A percentile compares a stretch with the other conserved stretches of the same genome.
phyloP scores from a whole-genome alignment of 2,888 invertebrate genomes.

The Apotomis capreana region DNA sequence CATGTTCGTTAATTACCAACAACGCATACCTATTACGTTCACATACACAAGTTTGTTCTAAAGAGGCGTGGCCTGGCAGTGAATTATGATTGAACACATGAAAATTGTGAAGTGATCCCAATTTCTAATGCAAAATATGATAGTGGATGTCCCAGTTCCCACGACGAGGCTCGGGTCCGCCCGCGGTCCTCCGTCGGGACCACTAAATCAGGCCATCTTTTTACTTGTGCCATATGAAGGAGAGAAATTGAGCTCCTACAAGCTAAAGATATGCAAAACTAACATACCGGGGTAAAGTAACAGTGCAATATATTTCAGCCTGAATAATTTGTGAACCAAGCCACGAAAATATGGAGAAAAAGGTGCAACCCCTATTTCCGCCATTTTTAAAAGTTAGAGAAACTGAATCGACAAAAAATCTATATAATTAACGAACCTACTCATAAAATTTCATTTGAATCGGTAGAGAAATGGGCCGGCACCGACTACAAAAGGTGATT shows the following conservation, averaged over 20 bases:
- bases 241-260: conserved; percentile 33
- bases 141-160: conserved; percentile 26
- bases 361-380: neutral
- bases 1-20: too few species aligned
- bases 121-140: conserved; percentile 25
- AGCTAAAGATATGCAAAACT: conserved; percentile 31
- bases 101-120: conserved; percentile 2
- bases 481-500: too few species aligned
- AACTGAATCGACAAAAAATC: too few species aligned
- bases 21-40: too few species aligned
- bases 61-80: too few species aligned
- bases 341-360: neutral
- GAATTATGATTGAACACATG: neutral
- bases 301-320: conserved; percentile 9
- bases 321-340: conserved; percentile 9
- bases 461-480: too few species aligned
- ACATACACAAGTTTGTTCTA: too few species aligned
- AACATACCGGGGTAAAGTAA: conserved; percentile 10
- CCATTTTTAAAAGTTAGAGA: too few species aligned
- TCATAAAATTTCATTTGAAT: too few species aligned
- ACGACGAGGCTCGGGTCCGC: conserved; percentile 13
- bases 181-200: conserved; percentile 32
- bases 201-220: conserved; percentile 38
- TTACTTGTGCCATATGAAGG: conserved; percentile 36
- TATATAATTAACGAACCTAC: too few species aligned